These are phyloP conservation scores for Bombus superbus DNA, from an alignment of 1,140 invertebrate genomes.

Conservation along the genomic window DNA sequence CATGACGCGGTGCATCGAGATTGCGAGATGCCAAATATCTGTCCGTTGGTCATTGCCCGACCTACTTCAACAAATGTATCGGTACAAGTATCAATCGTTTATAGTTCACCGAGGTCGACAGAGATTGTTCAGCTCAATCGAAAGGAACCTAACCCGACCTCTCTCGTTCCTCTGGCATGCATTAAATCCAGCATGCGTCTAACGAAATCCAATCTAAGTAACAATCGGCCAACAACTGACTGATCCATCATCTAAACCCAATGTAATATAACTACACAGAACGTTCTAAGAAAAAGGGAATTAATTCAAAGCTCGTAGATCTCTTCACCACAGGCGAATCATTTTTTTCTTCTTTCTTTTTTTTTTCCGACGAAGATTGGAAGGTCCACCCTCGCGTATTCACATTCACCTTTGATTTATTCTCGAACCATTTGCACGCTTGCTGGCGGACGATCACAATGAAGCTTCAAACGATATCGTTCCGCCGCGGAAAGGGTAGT, in stretches of 20 bases:
- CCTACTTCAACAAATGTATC: slow-evolving; percentile 41
- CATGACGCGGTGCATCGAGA: slow-evolving; percentile 6
- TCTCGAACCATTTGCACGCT: slow-evolving; percentile 63
- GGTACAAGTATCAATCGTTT: slow-evolving; percentile 35
- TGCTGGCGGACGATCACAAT: slow-evolving; percentile 45
- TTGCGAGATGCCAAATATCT: slow-evolving; percentile 41
- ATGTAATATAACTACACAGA: neutral
- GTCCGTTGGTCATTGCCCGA: slow-evolving; percentile 52
- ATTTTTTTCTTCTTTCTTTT: neutral
- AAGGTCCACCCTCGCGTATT: neutral
- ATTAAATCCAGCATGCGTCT: slow-evolving; percentile 18
- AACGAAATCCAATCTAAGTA: slow-evolving; percentile 17
- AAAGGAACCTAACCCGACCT: slow-evolving; percentile 29
- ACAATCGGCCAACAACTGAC: neutral
- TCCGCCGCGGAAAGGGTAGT: slow-evolving; percentile 51
- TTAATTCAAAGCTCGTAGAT: neutral
- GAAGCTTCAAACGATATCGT: slow-evolving; percentile 71
- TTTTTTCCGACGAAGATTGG: neutral
- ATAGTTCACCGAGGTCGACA: slow-evolving; percentile 41
- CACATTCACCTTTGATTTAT: slow-evolving; percentile 74
- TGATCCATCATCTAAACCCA: neutral
- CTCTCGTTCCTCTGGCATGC: neutral
- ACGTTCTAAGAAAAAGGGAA: neutral
- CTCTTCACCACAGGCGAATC: neutral
- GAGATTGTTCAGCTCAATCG: slow-evolving; percentile 49